Evolutionary conservation across 2,797 vertebrate genomes (phyloP).

Genomic region (Malurus splendens): DNA sequence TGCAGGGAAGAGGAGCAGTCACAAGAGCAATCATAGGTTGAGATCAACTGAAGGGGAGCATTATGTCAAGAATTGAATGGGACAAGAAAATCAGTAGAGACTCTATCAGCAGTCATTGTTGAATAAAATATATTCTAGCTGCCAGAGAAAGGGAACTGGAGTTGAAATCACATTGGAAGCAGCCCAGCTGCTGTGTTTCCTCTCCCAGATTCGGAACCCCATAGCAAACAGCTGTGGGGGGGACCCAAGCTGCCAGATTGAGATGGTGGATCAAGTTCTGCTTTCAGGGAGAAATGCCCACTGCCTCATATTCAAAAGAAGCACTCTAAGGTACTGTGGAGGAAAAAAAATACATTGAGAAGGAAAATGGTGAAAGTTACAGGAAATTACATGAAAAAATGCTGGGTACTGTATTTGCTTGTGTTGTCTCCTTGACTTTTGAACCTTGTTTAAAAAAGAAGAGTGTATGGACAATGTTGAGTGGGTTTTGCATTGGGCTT

Average conservation of each 20-base stretch:
- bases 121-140: not conserved
- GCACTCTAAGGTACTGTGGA: not conserved
- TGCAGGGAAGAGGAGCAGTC: not conserved
- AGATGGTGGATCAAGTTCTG: not conserved
- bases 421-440: not conserved
- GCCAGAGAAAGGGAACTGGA: not conserved
- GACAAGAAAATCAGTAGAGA: not conserved
- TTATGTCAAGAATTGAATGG: rapidly evolving
- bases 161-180: not conserved
- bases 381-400: not conserved
- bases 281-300: not conserved
- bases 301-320: not conserved
- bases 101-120: not conserved
- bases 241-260: not conserved
- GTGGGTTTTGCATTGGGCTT: not conserved
- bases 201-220: not conserved
- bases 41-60: not conserved
- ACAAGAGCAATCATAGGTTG: not conserved
- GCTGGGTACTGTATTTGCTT: not conserved
- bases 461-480: not conserved
- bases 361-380: not conserved
- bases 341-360: not conserved
- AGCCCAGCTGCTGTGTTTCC: not conserved
- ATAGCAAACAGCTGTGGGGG: not conserved
- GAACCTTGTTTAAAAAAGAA: not conserved